These are phyloP conservation scores for Electrophaes corylata DNA, from an alignment of 2,888 invertebrate species.

Conservation along the genomic window DNA sequence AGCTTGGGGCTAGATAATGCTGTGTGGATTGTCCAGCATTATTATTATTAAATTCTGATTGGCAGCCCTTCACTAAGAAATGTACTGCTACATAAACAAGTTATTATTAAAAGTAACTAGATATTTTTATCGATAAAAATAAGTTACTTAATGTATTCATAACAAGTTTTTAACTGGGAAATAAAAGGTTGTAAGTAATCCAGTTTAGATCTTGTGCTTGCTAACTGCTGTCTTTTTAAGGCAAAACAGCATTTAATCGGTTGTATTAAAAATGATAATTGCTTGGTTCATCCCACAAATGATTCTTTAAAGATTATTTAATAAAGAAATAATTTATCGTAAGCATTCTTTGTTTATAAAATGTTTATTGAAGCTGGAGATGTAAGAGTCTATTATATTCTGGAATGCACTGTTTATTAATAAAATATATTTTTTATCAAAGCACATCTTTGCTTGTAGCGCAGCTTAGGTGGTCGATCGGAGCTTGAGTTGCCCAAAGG, in stretches of 20 bases:
- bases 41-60: too few species aligned
- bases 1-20: too few species aligned
- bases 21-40: too few species aligned
- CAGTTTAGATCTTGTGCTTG: slow-evolving; percentile 1
- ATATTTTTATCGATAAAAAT: neutral
- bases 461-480: too few species aligned
- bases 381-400: neutral
- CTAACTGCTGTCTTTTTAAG: slow-evolving; percentile 1
- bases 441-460: too few species aligned
- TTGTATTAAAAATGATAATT: slow-evolving; percentile 9
- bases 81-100: too few species aligned
- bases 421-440: too few species aligned
- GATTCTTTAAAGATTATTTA: neutral
- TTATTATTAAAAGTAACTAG: neutral
- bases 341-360: neutral
- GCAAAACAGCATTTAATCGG: slow-evolving; percentile 2
- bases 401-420: neutral
- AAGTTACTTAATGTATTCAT: neutral
- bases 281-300: neutral
- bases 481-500: too few species aligned
- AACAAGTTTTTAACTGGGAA: slow-evolving; percentile 14
- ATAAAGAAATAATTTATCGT: neutral
- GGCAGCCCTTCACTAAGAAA: too few species aligned
- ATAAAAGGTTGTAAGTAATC: slow-evolving; percentile 7
- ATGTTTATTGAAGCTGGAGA: neutral